These are phyloP conservation scores for Anser cygnoides DNA, from an alignment of 2,113 vertebrate species.

Conservation along the genomic window DNA sequence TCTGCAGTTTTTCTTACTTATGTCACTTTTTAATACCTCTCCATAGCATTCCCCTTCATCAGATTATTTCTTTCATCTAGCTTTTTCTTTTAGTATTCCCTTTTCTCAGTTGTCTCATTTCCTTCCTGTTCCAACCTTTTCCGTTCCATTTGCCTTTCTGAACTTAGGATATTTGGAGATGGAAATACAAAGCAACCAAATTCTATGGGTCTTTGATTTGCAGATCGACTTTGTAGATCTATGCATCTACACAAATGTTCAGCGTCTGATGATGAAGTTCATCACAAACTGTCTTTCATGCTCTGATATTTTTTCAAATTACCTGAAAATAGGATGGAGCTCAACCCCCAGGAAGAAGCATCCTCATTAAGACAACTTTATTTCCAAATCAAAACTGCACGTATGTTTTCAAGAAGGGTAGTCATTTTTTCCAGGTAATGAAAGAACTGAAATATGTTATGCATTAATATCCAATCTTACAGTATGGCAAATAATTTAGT, in stretches of 20 bases:
- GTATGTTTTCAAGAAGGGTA: neutral
- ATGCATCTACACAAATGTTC: neutral
- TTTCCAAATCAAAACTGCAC: neutral
- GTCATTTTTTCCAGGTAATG: neutral
- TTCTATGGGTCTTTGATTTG: neutral
- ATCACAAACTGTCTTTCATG: neutral
- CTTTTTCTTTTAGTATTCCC: neutral
- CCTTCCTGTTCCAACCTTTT: neutral
- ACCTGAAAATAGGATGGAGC: neutral
- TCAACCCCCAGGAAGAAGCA: neutral
- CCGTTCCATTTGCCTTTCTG: neutral
- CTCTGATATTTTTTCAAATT: neutral
- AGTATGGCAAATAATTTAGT: neutral
- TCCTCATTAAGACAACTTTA: neutral
- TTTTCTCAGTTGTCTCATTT: neutral
- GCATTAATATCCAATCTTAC: neutral
- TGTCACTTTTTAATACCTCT: neutral
- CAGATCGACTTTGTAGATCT: neutral
- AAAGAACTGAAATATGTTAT: neutral
- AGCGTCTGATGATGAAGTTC: neutral
- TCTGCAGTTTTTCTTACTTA: neutral
- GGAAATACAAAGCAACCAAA: neutral
- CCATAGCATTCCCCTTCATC: neutral
- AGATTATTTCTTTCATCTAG: neutral
- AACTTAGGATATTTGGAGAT: neutral